Evolutionary conservation across 2,888 invertebrate species (phyloP).

Genomic region (Amblyteles armatorius): DNA sequence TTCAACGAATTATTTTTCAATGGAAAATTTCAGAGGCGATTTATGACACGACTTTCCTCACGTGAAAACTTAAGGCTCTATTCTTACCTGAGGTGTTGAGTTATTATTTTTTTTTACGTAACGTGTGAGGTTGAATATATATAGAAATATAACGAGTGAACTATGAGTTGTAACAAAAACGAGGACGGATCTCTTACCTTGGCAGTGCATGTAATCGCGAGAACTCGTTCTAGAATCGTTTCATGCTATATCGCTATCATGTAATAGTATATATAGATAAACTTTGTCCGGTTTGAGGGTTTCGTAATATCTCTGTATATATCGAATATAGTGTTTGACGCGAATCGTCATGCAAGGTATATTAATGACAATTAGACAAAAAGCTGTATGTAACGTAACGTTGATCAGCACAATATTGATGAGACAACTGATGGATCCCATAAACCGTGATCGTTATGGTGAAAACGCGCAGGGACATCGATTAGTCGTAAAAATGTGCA

Average conservation of each 20-base stretch:
- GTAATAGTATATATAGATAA: conserved; percentile 25
- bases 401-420: conserved; percentile 49
- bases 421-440: background rate
- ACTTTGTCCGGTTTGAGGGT: conserved; percentile 1
- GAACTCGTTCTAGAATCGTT: conserved; percentile 60
- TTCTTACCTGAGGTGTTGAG: conserved; percentile 59
- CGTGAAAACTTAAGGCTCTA: conserved; percentile 10
- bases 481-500: conserved; percentile 30
- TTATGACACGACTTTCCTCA: background rate
- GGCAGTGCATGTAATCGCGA: conserved; percentile 52
- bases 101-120: conserved; percentile 15
- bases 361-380: conserved; percentile 54
- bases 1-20: background rate
- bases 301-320: conserved; percentile 17
- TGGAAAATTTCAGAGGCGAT: background rate
- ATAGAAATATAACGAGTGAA: conserved; percentile 24
- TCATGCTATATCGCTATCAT: conserved; percentile 61
- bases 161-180: conserved; percentile 34
- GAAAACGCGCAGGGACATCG: conserved; percentile 28
- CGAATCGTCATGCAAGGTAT: conserved; percentile 53
- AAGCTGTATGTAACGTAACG: conserved; percentile 24
- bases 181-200: conserved; percentile 60
- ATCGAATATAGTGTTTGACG: conserved; percentile 23
- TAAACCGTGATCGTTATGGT: conserved; percentile 4
- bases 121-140: conserved; percentile 15